Evolutionary conservation across 2,113 vertebrate species (phyloP), one percentile per base, ranked within the genome.

Genomic region (Aegithalos caudatus): DNA sequence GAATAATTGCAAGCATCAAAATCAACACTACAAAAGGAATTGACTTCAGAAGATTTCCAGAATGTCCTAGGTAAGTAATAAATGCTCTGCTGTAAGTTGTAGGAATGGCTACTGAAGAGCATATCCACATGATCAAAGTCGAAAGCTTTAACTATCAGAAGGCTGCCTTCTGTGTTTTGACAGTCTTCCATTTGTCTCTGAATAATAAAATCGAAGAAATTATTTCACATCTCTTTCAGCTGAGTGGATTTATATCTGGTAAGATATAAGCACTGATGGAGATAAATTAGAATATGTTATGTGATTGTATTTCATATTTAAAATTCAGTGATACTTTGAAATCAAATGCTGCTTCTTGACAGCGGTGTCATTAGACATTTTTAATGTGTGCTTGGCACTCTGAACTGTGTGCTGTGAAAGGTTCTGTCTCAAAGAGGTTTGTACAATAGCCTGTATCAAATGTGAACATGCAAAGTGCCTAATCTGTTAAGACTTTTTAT

Each of bases 91-190:
- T 24, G 37, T 76, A 94, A 14, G 74, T 95, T 38, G 71, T 94
- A 71, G 82, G 62, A 33, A 97, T 95, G 92, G 18, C 72, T 66
- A 73, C 81, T 64, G 90, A 96, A 69, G 94, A 92, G 18, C 93
- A 81, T 5, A 94, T 96, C 25, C 18, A 14, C 57, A 92, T 94
- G 81, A 97, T 97, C 79, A 95, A 86, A 10, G 94, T 96, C 33
- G 25, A 66, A 29, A 97, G 65, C 65, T 77, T 85, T 40, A 87
- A 93, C 29, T 98, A 86, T 74, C 96, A 97, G 81, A 90, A 58
- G 65, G 87, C n/a, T 98, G 97, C 61, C 61, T 98, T 45, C 98
- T 84, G 3, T 96, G 96, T 92, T 84, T 97, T 76, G 92, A 98
- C 93, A 81, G 45, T 40, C 47, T 74, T 62, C 65, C 77, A 96